Evolutionary conservation across 2,888 invertebrate species (phyloP).

Genomic region (Cyrtodaria siliqua): DNA sequence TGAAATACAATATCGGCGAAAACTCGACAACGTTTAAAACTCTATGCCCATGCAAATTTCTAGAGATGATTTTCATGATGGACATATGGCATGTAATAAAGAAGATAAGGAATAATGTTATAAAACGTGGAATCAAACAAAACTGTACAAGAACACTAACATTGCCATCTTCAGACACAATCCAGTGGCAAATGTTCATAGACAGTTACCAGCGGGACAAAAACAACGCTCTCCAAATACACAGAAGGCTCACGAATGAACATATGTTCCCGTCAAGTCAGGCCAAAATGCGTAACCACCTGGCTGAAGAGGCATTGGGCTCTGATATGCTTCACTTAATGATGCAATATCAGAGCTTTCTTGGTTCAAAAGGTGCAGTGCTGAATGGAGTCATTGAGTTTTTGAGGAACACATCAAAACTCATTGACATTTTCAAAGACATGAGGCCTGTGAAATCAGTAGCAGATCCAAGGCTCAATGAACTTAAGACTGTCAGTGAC

Average conservation of each 20-base stretch:
- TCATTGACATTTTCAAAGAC: slow-evolving; percentile 33
- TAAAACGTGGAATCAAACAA: slow-evolving; percentile 27
- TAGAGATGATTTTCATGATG: slow-evolving; percentile 29
- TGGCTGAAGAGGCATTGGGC: slow-evolving; percentile 63
- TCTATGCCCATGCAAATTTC: slow-evolving; percentile 12
- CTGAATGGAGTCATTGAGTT: slow-evolving; percentile 36
- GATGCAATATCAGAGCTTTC: slow-evolving; percentile 27
- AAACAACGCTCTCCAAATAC: slow-evolving; percentile 39
- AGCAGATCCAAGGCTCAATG: slow-evolving; percentile 11
- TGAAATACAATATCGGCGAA: slow-evolving; percentile 20
- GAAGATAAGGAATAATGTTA: slow-evolving; percentile 48
- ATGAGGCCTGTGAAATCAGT: slow-evolving; percentile 13
- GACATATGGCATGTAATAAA: slow-evolving; percentile 38
- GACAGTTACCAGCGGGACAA: slow-evolving; percentile 58
- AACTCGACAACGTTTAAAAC: slow-evolving; percentile 5
- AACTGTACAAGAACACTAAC: slow-evolving; percentile 31
- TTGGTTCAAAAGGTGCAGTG: slow-evolving; percentile 35
- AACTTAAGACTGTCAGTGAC: neutral
- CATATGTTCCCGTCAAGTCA: slow-evolving; percentile 46
- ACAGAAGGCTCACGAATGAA: slow-evolving; percentile 51
- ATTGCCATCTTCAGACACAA: slow-evolving; percentile 4
- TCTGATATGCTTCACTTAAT: slow-evolving; percentile 53
- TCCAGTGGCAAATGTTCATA: slow-evolving; percentile 61
- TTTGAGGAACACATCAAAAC: slow-evolving; percentile 12
- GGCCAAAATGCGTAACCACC: slow-evolving; percentile 58